Percentiles rank a stretch among this genome's conserved stretches.
Evolutionary conservation across 2,888 invertebrate genomes (phyloP).

Genomic region (Hecatera dysodea): DNA sequence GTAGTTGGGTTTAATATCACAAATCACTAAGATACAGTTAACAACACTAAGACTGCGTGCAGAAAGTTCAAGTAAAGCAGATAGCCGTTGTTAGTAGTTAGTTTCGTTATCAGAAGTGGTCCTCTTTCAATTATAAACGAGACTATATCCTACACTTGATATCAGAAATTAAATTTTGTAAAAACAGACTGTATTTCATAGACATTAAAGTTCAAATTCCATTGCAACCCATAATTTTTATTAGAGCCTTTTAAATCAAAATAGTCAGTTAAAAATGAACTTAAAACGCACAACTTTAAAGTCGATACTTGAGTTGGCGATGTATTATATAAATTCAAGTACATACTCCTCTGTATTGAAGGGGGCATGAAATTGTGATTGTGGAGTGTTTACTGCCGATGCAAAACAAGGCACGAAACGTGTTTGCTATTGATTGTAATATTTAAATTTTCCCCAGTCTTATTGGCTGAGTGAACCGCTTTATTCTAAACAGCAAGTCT

Average conservation of each 20-base stretch:
- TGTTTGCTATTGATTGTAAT: background rate
- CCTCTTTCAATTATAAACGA: conserved; percentile 74
- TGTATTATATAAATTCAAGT: background rate
- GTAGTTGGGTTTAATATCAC: conserved; percentile 52
- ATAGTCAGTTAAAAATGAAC: too few species aligned
- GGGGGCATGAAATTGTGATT: too few species aligned
- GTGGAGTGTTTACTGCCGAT: background rate
- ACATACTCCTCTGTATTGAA: background rate
- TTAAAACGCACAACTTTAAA: too few species aligned
- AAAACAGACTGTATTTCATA: too few species aligned
- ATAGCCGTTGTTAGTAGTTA: conserved; percentile 77
- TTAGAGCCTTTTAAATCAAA: too few species aligned
- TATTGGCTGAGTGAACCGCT: background rate
- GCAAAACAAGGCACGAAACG: background rate
- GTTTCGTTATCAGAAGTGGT: conserved; percentile 69
- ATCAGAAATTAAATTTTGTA: too few species aligned
- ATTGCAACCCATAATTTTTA: too few species aligned
- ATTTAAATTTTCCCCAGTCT: background rate
- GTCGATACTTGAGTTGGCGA: too few species aligned
- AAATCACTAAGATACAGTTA: conserved; percentile 65
- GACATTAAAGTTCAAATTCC: too few species aligned
- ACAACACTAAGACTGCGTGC: conserved; percentile 61
- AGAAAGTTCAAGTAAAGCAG: conserved; percentile 63
- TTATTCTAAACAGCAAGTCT: background rate
- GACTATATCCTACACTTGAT: background rate